Evolutionary conservation across 1,140 invertebrate genomes (phyloP).

Genomic region (Carposina sasakii): DNA sequence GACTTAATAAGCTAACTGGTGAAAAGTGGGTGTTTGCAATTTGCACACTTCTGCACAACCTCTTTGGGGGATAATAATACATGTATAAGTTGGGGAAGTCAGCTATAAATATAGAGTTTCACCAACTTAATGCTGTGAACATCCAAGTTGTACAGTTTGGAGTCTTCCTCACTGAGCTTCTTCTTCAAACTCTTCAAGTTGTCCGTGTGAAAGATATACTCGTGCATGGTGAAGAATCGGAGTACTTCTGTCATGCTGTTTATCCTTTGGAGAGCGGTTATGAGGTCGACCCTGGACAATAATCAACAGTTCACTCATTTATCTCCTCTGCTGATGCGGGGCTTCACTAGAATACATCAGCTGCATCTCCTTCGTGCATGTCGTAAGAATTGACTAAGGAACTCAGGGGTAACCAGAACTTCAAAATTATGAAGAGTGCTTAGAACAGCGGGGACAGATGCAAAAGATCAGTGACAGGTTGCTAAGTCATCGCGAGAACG

Average conservation of each 20-base stretch:
- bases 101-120: too few species aligned
- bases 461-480: background rate
- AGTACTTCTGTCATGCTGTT: background rate
- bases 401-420: background rate
- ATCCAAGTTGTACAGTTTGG: constrained; percentile 72
- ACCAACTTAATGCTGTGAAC: constrained; percentile 61
- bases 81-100: too few species aligned
- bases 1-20: too few species aligned
- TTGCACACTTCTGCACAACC: too few species aligned
- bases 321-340: background rate
- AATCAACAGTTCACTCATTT: background rate
- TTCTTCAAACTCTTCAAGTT: background rate
- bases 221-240: background rate
- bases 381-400: background rate
- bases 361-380: background rate
- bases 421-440: background rate
- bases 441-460: too few species aligned
- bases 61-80: too few species aligned
- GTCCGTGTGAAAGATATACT: background rate
- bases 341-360: background rate
- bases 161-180: constrained; percentile 65
- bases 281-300: background rate
- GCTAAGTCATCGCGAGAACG: too few species aligned
- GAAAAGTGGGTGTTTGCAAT: too few species aligned
- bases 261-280: background rate